A percentile compares a stretch with the other conserved stretches of the same genome.
phyloP scores from a whole-genome alignment of 1,140 invertebrate genomes.

The Venturia canescens region DNA sequence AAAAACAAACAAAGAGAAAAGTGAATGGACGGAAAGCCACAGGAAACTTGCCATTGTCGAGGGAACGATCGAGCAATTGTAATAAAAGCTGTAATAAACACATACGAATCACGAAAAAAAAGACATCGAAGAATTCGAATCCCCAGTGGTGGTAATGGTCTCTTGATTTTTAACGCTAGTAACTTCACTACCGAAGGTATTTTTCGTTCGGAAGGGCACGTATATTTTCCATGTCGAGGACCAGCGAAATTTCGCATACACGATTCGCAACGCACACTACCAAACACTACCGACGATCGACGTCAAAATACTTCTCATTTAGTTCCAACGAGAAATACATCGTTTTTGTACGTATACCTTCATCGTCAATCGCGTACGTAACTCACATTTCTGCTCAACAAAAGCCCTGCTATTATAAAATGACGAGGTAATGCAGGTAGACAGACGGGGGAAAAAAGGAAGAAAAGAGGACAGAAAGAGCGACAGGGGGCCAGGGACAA shows the following conservation, averaged over 20 bases:
- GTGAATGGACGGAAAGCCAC: constrained; percentile 32
- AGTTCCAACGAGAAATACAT: neutral
- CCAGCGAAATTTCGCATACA: neutral
- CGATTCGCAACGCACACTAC: neutral
- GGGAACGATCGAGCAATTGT: constrained; percentile 33
- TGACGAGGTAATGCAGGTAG: constrained; percentile 50
- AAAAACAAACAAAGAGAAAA: constrained; percentile 20
- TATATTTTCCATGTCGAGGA: neutral
- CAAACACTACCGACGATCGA: too few relatives aligned
- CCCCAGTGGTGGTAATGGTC: constrained; percentile 51
- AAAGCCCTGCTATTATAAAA: constrained; percentile 66
- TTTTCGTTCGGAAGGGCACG: neutral
- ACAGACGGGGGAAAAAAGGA: neutral
- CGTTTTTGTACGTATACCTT: neutral
- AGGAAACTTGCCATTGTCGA: constrained; percentile 6
- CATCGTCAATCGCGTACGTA: constrained; percentile 18
- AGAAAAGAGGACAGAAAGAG: neutral
- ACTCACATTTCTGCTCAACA: constrained; percentile 60
- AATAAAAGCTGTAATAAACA: constrained; percentile 49
- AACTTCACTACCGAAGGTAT: constrained; percentile 6
- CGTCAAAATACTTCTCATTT: constrained; percentile 1
- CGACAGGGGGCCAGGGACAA: constrained; percentile 48
- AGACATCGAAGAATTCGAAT: constrained; percentile 25
- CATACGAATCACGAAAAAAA: constrained; percentile 25
- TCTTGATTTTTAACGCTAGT: constrained; percentile 50